Base-by-base conservation (phyloP, 1,140 invertebrate species). In the Ooceraea biroi region DNA sequence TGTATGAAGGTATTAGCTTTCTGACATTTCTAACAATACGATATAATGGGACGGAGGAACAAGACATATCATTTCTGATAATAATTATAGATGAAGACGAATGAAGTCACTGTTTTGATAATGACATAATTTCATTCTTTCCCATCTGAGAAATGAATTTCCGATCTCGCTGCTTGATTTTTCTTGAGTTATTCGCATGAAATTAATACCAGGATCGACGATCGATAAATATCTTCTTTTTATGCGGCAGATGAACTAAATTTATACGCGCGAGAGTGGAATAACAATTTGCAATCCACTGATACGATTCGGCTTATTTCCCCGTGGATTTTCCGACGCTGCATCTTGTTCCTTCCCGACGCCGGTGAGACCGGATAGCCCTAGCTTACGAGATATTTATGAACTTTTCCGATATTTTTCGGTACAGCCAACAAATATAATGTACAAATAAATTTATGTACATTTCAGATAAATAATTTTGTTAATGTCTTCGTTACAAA, bases 271-370 rank as follows among this genome's bases (percentile, higher is more conserved):
- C 46, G 65, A 48, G 41, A 74, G 65, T 19, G 68, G n/a, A 82
- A 82, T 72, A 52, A 68, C 78, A 74, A 73, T 73, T 71, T 82
- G 52, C 74, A 74, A n/a, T 74, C 44, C 68, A 17, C 52, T 30
- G 14, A 71, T 71, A 74, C 41, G 78, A 74, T 82, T 82, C 25
- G 44, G 57, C 22, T 82, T 73, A 82, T 60, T 82, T 71, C 66
- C 78, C 66, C 48, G 19, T 10, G 46, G 69, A 73, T 82, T 71
- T 82, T 68, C 36, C 73, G 52, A 48, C 50, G 65, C 71, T 80
- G 27, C 41, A 55, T 30, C 52, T 71, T 52, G 41, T 72, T 30
- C 48, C 17, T 52, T 80, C 10, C 65, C 17, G 61, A 52, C 19
- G 19, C 63, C n/a, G n/a, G 30, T n/a, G 50, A 80, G 17, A 22